Conservation (phyloP, 2,797 vertebrate species). For the Syndactyla subalaris region DNA sequence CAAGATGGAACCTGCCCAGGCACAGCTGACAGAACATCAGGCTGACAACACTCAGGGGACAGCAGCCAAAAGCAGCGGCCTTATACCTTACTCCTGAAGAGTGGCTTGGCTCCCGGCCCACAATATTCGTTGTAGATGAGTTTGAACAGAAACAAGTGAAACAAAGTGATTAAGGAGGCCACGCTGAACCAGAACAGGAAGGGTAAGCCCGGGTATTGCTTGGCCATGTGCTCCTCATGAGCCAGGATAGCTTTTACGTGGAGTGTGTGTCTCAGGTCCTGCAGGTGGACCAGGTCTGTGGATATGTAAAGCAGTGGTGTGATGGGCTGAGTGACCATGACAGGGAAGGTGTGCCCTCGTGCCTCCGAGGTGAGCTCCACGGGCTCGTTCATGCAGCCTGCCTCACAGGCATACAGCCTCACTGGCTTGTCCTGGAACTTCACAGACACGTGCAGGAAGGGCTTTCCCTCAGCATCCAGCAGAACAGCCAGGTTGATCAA, state of each 20-base stretch:
- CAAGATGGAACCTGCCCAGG: constrained; percentile 14
- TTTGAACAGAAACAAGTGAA: constrained; percentile 98
- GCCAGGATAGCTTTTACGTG: constrained; percentile 96
- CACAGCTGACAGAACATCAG: constrained; percentile 14
- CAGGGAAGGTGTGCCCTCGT: constrained; percentile 89
- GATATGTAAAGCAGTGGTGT: constrained; percentile 96
- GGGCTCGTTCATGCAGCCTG: constrained; percentile 93
- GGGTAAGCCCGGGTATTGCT: constrained; percentile 92
- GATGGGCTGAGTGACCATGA: constrained; percentile 97
- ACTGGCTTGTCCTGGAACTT: constrained; percentile 88
- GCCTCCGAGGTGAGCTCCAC: constrained; percentile 92
- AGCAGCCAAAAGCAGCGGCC: constrained; percentile 49
- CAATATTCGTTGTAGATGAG: constrained; percentile 99
- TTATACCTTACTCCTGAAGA: constrained; percentile 99
- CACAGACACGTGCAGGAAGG: constrained; percentile 91
- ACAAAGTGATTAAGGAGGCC: constrained; percentile 94
- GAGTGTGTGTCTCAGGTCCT: constrained; percentile 93
- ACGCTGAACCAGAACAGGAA: constrained; percentile 99
- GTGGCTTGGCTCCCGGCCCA: constrained; percentile 93
- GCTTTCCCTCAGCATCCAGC: constrained; percentile 87
- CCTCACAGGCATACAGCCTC: constrained; percentile 93
- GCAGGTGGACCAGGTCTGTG: constrained; percentile 91
- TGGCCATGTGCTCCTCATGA: constrained; percentile 99
- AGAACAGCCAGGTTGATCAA: constrained; percentile 90
- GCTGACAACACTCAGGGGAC: constrained; percentile 5